Evolutionary conservation across 1,140 invertebrate species (phyloP).

Genomic region (Saccostrea glomerata): DNA sequence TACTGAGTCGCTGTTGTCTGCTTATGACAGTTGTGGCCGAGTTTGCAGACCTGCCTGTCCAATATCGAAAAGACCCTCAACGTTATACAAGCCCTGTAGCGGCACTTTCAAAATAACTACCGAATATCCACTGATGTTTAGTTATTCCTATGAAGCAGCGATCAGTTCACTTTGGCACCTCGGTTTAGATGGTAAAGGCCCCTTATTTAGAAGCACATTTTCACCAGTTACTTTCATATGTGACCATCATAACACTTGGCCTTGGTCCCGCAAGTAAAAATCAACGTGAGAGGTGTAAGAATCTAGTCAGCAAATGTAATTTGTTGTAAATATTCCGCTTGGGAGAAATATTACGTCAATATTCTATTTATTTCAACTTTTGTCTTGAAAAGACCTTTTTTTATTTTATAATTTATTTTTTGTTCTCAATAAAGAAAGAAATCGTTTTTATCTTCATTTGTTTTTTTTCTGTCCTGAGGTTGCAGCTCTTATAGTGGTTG

Average conservation of each 20-base stretch:
- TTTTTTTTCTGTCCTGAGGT: neutral
- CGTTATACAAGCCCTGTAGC: constrained; percentile 39
- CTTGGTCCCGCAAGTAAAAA: neutral
- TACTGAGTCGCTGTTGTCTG: constrained; percentile 24
- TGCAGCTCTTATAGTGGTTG: no score
- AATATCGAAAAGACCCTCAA: neutral
- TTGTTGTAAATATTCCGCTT: neutral
- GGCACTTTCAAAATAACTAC: constrained; percentile 39
- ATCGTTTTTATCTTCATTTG: neutral
- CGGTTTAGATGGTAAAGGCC: constrained; percentile 22
- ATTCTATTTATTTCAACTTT: neutral
- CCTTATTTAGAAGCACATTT: constrained; percentile 6
- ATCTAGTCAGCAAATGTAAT: neutral
- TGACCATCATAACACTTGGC: constrained; percentile 33
- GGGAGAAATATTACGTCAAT: neutral
- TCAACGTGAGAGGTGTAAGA: no score
- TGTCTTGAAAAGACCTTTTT: neutral
- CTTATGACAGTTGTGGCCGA: constrained; percentile 52
- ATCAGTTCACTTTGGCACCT: constrained; percentile 36
- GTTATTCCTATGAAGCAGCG: constrained; percentile 20
- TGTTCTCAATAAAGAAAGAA: no score
- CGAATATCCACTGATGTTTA: constrained; percentile 47
- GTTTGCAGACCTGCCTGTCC: constrained; percentile 37
- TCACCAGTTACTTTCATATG: constrained; percentile 40
- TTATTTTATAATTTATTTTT: neutral